Conservation (phyloP, 2,797 vertebrate genomes). For the Chiloscyllium punctatum region DNA sequence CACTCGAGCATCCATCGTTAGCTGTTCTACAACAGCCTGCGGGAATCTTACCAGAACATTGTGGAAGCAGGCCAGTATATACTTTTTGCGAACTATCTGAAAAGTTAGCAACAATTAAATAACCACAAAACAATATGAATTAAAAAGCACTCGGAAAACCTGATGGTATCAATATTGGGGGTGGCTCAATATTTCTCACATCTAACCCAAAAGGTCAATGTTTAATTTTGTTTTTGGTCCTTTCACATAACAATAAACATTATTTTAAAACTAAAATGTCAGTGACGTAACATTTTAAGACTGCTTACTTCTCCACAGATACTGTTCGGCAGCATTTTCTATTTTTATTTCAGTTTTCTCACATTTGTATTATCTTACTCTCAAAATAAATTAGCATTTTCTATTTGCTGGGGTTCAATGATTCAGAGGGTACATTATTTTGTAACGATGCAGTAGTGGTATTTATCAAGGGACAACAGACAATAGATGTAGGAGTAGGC, state of each 20-base stretch:
- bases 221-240: neutral
- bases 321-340: no score
- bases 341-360: no score
- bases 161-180: neutral
- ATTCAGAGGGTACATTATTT: neutral
- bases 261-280: neutral
- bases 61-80: constrained; percentile 53
- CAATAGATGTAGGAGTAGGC: no score
- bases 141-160: neutral
- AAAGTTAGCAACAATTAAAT: constrained; percentile 18
- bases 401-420: neutral
- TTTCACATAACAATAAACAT: neutral
- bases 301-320: neutral
- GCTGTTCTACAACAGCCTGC: constrained; percentile 58
- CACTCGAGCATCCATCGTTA: constrained; percentile 66
- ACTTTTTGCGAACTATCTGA: constrained; percentile 64
- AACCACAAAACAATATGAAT: neutral
- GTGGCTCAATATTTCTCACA: neutral
- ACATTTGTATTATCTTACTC: neutral
- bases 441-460: neutral
- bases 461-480: neutral
- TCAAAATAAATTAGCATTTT: neutral
- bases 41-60: constrained; percentile 60
- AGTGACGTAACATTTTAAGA: neutral
- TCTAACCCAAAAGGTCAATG: neutral